Base-by-base conservation (phyloP, 2,113 vertebrate genomes). In the Tichodroma muraria region DNA sequence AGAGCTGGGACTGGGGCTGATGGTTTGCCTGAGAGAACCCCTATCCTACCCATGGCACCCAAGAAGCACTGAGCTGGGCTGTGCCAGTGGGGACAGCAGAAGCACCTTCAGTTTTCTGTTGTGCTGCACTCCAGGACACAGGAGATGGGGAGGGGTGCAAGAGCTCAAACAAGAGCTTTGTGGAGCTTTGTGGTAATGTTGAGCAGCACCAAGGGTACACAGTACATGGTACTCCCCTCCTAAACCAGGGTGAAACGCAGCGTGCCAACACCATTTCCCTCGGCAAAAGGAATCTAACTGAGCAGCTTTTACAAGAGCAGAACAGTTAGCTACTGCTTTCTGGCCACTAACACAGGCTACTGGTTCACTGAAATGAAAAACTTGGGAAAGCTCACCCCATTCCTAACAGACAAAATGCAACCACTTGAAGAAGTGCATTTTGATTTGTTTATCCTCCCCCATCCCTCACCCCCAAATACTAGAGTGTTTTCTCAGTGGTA, bases 1-100 rank as follows among this genome's bases (percentile, higher is more conserved):
- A 31, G 71, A 44, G 66, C 38, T 50, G 50, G 22, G 11, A 4
- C 8, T 1, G 3, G 52, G 22, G 40, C 57, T 9, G 35, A 27
- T 2, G 6, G 6, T 16, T 50, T 64, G 21, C 24, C 52, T 11
- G 17, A n/a, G 33, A 53, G 28, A 82, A 6, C 1, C 17, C 19
- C 6, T 9, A 0, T 35, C 18, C 38, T 15, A n/a, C 21, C 17
- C 17, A 8, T 0, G 0, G 38, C 44, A 64, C 30, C 9, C 3
- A 2, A 31, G 30, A 9, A 37, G 40, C 6, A 7, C 40, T 1
- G 1, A 81, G 44, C 16, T 30, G 45, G 38, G 33, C 30, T 49
- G 18, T 33, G 16, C 10, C 30, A 11, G 18, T 1, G 3, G 6
- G 15, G 20, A 47, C 40, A 38, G 49, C 33, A 73, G 30, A 19